Percentiles rank a stretch among this genome's conserved stretches.
Conservation (phyloP, 2,888 invertebrate species). For the Sphinx pinastri region DNA sequence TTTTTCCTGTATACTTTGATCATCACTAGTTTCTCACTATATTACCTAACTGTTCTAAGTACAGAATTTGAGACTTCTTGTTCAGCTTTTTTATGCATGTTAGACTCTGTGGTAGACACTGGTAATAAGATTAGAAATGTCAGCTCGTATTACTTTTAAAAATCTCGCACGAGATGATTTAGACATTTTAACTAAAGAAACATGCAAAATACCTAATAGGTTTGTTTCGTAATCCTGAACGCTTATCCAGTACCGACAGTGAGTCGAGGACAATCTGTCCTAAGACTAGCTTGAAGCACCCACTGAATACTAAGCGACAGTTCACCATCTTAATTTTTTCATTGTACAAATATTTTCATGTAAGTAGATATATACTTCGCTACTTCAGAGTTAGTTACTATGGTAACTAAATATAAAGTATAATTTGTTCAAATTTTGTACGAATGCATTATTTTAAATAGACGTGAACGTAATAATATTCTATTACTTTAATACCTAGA, state of each 20-base stretch:
- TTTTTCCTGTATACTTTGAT: background rate
- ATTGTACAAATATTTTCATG: slow-evolving; percentile 1
- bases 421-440: too few species aligned
- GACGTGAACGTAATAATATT: too few species aligned
- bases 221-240: background rate
- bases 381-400: too few species aligned
- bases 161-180: too few species aligned
- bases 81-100: background rate
- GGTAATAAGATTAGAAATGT: too few species aligned
- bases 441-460: too few species aligned
- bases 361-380: background rate
- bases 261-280: slow-evolving; percentile 38
- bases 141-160: too few species aligned
- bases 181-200: background rate
- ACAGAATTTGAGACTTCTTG: background rate
- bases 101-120: too few species aligned
- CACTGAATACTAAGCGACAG: slow-evolving; percentile 50
- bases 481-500: too few species aligned
- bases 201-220: background rate
- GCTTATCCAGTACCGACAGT: background rate
- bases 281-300: slow-evolving; percentile 36
- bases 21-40: background rate
- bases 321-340: slow-evolving; percentile 35
- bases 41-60: too few species aligned
- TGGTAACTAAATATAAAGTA: too few species aligned